phyloP scores from a whole-genome alignment of 2,888 invertebrate species.

The Aromia moschata region DNA sequence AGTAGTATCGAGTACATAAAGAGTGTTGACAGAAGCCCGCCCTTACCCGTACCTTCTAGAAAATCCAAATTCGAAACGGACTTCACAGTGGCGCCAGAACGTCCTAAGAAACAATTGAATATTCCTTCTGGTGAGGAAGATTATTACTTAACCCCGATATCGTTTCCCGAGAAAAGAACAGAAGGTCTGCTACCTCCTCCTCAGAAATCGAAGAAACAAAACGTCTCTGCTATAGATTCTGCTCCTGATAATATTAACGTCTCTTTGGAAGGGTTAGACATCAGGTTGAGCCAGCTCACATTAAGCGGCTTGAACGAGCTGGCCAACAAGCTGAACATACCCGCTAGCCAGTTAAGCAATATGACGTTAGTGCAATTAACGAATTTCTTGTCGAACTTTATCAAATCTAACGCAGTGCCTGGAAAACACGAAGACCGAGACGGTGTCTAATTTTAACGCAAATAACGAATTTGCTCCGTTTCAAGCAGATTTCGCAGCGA shows the following conservation, averaged over 20 bases:
- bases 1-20: slow-evolving; percentile 49
- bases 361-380: slow-evolving; percentile 90
- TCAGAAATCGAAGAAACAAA: slow-evolving; percentile 53
- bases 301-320: slow-evolving; percentile 84
- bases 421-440: slow-evolving; percentile 53
- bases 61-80: slow-evolving; percentile 65
- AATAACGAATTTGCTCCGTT: slow-evolving; percentile 66
- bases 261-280: slow-evolving; percentile 70
- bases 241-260: slow-evolving; percentile 56
- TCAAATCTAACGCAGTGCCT: slow-evolving; percentile 56
- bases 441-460: slow-evolving; percentile 56
- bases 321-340: slow-evolving; percentile 79
- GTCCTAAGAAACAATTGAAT: slow-evolving; percentile 57
- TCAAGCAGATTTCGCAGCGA: slow-evolving; percentile 74
- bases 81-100: slow-evolving; percentile 60
- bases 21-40: slow-evolving; percentile 64
- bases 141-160: slow-evolving; percentile 74
- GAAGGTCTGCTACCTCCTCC: slow-evolving; percentile 66
- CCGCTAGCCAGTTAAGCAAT: slow-evolving; percentile 79
- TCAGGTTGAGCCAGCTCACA: slow-evolving; percentile 83
- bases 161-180: slow-evolving; percentile 35
- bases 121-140: slow-evolving; percentile 66
- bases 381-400: slow-evolving; percentile 75
- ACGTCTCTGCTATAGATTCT: slow-evolving; percentile 49
- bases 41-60: slow-evolving; percentile 70